Percentiles rank a stretch among this genome's conserved stretches.
Evolutionary conservation across 2,888 invertebrate species (phyloP).

Genomic region (Hirtodrosophila alboralis): DNA sequence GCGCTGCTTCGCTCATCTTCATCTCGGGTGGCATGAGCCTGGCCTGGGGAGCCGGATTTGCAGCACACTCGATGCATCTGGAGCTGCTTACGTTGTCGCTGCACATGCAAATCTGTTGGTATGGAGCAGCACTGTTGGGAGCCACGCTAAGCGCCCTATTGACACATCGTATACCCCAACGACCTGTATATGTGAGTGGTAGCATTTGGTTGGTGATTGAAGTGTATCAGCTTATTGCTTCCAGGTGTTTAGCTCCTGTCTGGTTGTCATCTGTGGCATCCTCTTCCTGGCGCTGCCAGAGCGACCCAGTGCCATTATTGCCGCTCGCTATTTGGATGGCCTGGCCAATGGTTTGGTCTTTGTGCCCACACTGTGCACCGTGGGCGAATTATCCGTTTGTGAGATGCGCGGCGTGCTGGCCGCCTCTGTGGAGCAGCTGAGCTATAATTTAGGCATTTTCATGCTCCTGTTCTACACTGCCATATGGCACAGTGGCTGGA

Average conservation of each 20-base stretch:
- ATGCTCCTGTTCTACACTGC: conserved; percentile 66
- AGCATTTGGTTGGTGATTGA: neutral
- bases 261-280: conserved; percentile 74
- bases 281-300: conserved; percentile 58
- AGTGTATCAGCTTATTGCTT: neutral
- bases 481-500: conserved; percentile 53
- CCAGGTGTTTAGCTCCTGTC: conserved; percentile 61
- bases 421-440: conserved; percentile 65
- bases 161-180: conserved; percentile 66
- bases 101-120: conserved; percentile 75
- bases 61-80: conserved; percentile 57
- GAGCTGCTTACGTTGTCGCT: conserved; percentile 33
- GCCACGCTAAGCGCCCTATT: conserved; percentile 60
- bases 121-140: conserved; percentile 74
- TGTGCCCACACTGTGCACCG: conserved; percentile 71
- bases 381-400: conserved; percentile 73
- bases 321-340: conserved; percentile 81
- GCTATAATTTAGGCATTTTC: conserved; percentile 71
- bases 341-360: conserved; percentile 79
- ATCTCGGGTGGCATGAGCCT: conserved; percentile 79
- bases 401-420: conserved; percentile 72
- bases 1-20: conserved; percentile 67
- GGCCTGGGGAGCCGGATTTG: conserved; percentile 75
- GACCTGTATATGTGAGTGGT: conserved; percentile 69
- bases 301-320: conserved; percentile 47